A percentile compares a stretch with the other conserved stretches of the same genome.
Conservation (phyloP, 2,113 vertebrate genomes). For the Sinocyclocheilus anshuiensis region DNA sequence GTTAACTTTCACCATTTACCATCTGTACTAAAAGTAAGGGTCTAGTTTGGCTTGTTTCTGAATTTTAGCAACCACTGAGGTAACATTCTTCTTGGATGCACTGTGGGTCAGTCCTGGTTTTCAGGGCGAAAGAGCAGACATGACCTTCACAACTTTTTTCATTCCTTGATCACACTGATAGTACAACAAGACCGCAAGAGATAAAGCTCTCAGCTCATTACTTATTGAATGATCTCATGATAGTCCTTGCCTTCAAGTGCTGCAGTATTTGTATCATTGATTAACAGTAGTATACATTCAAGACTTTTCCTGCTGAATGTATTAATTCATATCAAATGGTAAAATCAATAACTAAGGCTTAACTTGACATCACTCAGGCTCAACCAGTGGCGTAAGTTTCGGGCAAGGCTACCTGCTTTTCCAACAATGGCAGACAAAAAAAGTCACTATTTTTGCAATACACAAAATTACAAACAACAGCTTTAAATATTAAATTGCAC, state of each 20-base stretch:
- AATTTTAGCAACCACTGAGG: neutral
- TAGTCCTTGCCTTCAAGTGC: slow-evolving; percentile 15
- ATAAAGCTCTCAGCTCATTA: slow-evolving; percentile 23
- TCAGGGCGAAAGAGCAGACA: slow-evolving; percentile 19
- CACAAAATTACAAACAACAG: neutral
- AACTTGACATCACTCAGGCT: neutral
- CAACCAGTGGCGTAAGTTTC: neutral
- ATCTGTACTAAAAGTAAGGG: neutral
- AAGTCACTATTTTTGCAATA: neutral
- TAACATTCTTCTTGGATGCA: neutral
- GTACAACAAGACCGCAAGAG: slow-evolving; percentile 22
- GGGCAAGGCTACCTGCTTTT: neutral
- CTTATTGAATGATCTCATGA: slow-evolving; percentile 29
- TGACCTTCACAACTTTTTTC: slow-evolving; percentile 15
- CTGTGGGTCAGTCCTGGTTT: slow-evolving; percentile 16
- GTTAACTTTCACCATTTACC: neutral
- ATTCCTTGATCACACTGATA: slow-evolving; percentile 22
- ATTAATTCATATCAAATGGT: neutral
- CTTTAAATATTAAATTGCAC: neutral
- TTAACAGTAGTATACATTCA: neutral
- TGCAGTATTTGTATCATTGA: slow-evolving; percentile 3
- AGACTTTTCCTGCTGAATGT: neutral
- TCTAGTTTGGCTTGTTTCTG: neutral
- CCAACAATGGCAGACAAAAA: neutral
- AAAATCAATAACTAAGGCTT: neutral